phyloP scores from a whole-genome alignment of 2,113 vertebrate species.

The Sciurus niger region DNA sequence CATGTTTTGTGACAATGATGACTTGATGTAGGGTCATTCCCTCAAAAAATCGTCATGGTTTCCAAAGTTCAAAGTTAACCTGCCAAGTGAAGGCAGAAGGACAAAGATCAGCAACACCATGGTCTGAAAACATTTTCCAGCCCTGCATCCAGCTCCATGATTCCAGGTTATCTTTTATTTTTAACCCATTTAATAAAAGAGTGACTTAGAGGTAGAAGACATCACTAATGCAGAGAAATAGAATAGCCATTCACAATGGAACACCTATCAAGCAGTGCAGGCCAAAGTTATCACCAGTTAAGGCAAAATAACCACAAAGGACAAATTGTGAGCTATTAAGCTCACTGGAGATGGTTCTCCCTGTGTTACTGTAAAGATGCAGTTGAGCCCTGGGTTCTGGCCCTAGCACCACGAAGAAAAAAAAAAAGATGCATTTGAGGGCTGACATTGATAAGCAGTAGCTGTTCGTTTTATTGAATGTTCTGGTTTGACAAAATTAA shows the following conservation, averaged over 20 bases:
- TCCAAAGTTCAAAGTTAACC: slow-evolving; percentile 49
- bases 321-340: neutral
- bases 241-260: neutral
- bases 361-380: neutral
- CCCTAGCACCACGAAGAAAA: no score
- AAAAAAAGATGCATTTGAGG: neutral
- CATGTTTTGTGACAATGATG: slow-evolving; percentile 2
- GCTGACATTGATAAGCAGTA: neutral
- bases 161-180: neutral
- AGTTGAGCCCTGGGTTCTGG: no score
- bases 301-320: neutral
- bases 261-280: neutral
- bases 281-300: neutral
- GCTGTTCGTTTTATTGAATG: neutral
- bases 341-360: no score
- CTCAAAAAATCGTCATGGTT: neutral
- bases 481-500: neutral
- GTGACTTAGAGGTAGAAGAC: neutral
- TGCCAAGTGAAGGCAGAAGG: neutral
- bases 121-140: neutral
- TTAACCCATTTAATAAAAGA: neutral
- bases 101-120: neutral
- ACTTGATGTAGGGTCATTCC: neutral
- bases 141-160: no score
- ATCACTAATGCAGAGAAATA: neutral